Conservation (phyloP, 2,888 invertebrate species). For the Cyclophora punctaria region DNA sequence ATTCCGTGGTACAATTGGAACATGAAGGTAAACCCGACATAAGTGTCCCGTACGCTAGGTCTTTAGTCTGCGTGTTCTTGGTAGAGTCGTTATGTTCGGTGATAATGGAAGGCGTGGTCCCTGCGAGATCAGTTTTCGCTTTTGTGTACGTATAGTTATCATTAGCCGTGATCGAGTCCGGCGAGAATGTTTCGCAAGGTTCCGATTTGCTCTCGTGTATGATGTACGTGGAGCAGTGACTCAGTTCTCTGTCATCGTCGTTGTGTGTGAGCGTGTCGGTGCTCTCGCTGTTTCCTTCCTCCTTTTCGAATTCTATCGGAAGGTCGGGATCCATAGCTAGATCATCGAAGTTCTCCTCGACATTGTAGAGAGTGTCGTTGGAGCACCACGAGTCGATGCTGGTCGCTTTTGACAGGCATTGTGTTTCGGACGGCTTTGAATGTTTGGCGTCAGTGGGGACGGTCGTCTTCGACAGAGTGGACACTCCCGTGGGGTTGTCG, state of each 20-base stretch:
- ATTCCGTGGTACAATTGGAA: constrained; percentile 58
- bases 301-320: constrained; percentile 35
- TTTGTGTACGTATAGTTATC: constrained; percentile 62
- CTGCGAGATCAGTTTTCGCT: constrained; percentile 42
- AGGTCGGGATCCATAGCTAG: constrained; percentile 55
- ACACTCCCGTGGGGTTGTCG: constrained; percentile 54
- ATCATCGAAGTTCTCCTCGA: constrained; percentile 75
- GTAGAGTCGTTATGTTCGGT: constrained; percentile 52
- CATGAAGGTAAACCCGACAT: constrained; percentile 55
- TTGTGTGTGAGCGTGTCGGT: constrained; percentile 58
- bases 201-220: constrained; percentile 61
- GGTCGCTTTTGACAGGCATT: constrained; percentile 70
- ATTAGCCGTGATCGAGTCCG: constrained; percentile 62
- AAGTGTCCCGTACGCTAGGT: constrained; percentile 57
- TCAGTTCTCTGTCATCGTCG: constrained; percentile 53
- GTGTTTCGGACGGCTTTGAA: constrained; percentile 63
- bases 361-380: constrained; percentile 78
- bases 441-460: constrained; percentile 66
- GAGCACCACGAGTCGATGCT: constrained; percentile 80
- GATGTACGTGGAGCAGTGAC: constrained; percentile 61
- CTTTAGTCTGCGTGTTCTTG: constrained; percentile 54
- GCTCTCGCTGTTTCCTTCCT: constrained; percentile 52
- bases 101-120: constrained; percentile 37
- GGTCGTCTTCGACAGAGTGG: constrained; percentile 67
- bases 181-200: constrained; percentile 53